A percentile compares a stretch with the other conserved stretches of the same genome.
phyloP scores from a whole-genome alignment of 2,113 vertebrate species.

The Melanerpes aurifrons region DNA sequence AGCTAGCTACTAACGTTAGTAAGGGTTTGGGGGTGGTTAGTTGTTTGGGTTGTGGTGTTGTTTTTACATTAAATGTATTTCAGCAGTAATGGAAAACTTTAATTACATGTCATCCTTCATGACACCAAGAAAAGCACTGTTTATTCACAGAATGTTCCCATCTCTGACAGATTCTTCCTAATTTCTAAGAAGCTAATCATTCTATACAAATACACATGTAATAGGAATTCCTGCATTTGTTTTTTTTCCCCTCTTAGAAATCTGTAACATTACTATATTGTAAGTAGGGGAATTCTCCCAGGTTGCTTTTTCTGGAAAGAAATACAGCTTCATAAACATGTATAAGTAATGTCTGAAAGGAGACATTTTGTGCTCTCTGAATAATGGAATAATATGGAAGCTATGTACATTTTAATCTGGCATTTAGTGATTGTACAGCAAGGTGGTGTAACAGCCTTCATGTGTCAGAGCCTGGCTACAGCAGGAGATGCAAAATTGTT shows the following conservation, averaged over 20 bases:
- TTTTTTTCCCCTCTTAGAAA: not conserved
- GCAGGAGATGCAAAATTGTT: not conserved
- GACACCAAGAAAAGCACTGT: not conserved
- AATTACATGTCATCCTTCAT: not conserved
- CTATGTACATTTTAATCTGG: not conserved
- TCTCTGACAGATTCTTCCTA: not conserved
- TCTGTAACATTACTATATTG: not conserved
- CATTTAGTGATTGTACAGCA: not conserved
- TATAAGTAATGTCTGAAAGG: not conserved
- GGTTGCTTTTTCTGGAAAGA: not conserved
- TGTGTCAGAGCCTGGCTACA: not conserved
- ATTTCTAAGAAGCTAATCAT: not conserved
- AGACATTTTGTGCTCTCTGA: not conserved
- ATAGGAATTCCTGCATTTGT: rapidly evolving
- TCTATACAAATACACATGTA: not conserved
- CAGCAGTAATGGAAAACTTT: not conserved
- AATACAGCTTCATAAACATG: not conserved
- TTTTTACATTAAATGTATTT: constrained; percentile 3
- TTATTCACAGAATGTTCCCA: not conserved
- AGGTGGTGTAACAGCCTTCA: not conserved
- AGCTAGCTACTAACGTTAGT: not conserved
- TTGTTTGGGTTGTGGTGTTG: not conserved
- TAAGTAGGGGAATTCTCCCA: not conserved
- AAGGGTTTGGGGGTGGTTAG: not conserved
- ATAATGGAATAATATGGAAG: not conserved